Evolutionary conservation across 2,888 invertebrate genomes (phyloP).

Genomic region (Caradrina clavipalpis): DNA sequence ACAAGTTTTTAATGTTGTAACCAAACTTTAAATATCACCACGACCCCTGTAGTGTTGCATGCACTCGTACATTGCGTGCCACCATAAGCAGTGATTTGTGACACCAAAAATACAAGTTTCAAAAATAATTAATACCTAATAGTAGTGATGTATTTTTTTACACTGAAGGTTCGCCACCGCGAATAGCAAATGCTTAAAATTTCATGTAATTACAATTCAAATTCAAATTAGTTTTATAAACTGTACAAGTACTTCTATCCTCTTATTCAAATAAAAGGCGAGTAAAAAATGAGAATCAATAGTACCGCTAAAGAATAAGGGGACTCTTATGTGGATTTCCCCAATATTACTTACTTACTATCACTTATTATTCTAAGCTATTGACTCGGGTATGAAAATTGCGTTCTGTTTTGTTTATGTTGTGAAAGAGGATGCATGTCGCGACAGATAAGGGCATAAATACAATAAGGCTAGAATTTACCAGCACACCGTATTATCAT

Average conservation of each 20-base stretch:
- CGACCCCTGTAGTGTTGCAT: too few species aligned
- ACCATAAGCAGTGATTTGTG: too few species aligned
- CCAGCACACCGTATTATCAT: conserved; percentile 79
- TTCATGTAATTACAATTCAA: too few species aligned
- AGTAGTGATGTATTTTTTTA: too few species aligned
- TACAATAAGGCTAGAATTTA: conserved; percentile 78
- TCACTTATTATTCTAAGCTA: conserved; percentile 90
- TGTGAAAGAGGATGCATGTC: conserved; percentile 79
- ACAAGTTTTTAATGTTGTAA: too few species aligned
- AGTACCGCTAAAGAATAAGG: conserved; percentile 70
- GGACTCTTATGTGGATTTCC: conserved; percentile 84
- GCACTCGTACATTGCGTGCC: too few species aligned
- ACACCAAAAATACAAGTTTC: too few species aligned
- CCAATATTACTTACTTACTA: conserved; percentile 89
- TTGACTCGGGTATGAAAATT: conserved; percentile 90
- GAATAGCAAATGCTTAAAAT: too few species aligned
- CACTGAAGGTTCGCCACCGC: too few species aligned
- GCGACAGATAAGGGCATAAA: conserved; percentile 79
- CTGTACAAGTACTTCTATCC: background rate
- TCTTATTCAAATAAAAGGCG: conserved; percentile 14
- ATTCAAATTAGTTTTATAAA: too few species aligned
- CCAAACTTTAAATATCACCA: too few species aligned
- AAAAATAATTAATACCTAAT: too few species aligned
- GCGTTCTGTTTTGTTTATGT: conserved; percentile 88
- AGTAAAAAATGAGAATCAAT: conserved; percentile 61